Evolutionary conservation across 1,140 invertebrate genomes (phyloP).

Genomic region (Orchesella cincta): DNA sequence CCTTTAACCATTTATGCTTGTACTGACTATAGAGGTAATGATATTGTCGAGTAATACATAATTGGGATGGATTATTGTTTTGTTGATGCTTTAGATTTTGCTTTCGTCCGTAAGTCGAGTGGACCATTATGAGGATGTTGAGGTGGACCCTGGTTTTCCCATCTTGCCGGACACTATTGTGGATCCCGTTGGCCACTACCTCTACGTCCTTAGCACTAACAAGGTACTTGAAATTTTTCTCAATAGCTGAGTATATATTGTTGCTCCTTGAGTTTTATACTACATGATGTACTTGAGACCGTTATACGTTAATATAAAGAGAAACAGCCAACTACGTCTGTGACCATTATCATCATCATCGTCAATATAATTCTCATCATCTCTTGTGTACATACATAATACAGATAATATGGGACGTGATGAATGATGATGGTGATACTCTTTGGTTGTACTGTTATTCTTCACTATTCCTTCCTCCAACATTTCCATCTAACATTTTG

Average conservation of each 20-base stretch:
- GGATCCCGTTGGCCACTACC: conserved; percentile 71
- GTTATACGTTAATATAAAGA: too few relatives aligned
- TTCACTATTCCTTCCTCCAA: conserved; percentile 2
- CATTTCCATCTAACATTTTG: too few relatives aligned
- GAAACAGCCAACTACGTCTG: background rate
- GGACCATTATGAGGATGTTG: conserved; percentile 75
- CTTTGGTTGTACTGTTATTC: background rate
- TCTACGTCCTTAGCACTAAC: conserved; percentile 72
- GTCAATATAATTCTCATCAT: background rate
- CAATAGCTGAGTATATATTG: conserved; percentile 1
- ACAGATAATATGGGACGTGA: background rate
- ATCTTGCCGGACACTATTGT: conserved; percentile 81
- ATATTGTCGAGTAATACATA: background rate
- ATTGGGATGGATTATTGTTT: conserved; percentile 35
- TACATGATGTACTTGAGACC: too few relatives aligned
- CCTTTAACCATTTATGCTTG: too few relatives aligned
- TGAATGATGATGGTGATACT: background rate
- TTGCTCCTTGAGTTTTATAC: too few relatives aligned
- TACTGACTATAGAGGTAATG: too few relatives aligned
- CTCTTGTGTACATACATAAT: background rate
- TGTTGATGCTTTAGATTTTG: conserved; percentile 60
- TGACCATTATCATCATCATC: conserved; percentile 17
- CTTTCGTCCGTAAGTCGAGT: conserved; percentile 65
- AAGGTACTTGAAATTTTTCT: conserved; percentile 60
- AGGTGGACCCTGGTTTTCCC: conserved; percentile 69